A percentile compares a stretch with the other conserved stretches of the same genome.
These are phyloP conservation scores for Ibycter americanus DNA, from an alignment of 2,797 vertebrate genomes.

Conservation along the genomic window DNA sequence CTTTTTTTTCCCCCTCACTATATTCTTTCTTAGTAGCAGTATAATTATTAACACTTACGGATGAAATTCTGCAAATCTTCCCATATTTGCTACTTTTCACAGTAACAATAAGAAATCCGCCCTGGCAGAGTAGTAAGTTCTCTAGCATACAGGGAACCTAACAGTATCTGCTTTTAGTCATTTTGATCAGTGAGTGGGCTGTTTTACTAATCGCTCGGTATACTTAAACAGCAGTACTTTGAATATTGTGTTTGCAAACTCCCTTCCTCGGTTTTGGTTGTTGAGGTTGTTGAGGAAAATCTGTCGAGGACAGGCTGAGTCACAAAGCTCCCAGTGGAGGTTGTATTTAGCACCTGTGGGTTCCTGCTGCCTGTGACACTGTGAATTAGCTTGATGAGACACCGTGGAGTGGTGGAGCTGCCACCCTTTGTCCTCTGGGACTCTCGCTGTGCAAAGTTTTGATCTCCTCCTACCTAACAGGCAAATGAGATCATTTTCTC, in stretches of 20 bases:
- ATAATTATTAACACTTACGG: neutral
- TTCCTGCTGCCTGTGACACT: neutral
- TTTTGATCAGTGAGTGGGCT: neutral
- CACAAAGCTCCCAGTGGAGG: neutral
- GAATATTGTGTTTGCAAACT: neutral
- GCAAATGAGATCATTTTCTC: neutral
- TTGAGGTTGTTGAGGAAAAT: neutral
- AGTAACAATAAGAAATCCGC: neutral
- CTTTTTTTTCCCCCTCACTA: accelerated
- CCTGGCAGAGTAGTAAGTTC: neutral
- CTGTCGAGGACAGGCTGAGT: neutral
- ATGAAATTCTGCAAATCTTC: neutral
- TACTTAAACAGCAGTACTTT: neutral
- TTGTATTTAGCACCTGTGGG: neutral
- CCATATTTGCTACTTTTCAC: neutral
- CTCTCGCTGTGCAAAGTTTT: neutral
- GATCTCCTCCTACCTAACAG: constrained; percentile 33
- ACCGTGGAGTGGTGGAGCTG: neutral
- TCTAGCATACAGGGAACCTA: neutral
- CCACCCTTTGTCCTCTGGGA: neutral
- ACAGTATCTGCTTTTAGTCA: neutral
- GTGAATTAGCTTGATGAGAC: neutral
- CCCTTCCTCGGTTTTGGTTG: no score
- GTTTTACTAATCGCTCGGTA: neutral
- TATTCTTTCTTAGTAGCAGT: neutral